Evolutionary conservation across 2,113 vertebrate genomes (phyloP).

Genomic region (Cyprinus carpio): DNA sequence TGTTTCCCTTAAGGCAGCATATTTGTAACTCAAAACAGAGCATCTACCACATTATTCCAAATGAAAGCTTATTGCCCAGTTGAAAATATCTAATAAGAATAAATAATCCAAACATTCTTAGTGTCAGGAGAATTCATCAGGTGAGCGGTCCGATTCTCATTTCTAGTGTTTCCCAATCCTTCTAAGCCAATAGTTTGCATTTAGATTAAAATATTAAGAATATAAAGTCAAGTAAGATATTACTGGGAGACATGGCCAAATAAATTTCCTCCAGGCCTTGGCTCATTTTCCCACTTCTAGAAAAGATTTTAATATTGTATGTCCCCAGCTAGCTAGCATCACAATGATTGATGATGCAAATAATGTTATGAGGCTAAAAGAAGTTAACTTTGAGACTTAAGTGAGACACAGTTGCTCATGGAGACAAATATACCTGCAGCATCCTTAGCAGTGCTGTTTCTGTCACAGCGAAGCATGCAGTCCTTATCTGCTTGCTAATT

Average conservation of each 20-base stretch:
- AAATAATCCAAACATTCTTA: neutral
- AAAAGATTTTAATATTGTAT: slow-evolving; percentile 28
- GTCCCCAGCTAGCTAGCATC: neutral
- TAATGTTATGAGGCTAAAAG: slow-evolving; percentile 10
- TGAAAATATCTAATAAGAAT: neutral
- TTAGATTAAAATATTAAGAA: neutral
- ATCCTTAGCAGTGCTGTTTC: slow-evolving; percentile 27
- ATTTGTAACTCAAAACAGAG: slow-evolving; percentile 50
- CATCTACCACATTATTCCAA: neutral
- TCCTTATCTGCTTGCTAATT: slow-evolving; percentile 55
- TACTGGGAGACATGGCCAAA: neutral
- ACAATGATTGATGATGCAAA: slow-evolving; percentile 23
- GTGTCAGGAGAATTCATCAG: neutral
- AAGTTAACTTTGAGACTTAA: slow-evolving; percentile 14
- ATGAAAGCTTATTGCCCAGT: neutral
- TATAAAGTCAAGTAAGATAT: neutral
- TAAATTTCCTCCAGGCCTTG: neutral
- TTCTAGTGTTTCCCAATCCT: neutral
- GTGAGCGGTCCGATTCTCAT: neutral
- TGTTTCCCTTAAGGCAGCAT: slow-evolving; percentile 51
- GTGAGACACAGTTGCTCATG: neutral
- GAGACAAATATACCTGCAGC: neutral
- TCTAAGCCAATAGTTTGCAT: neutral
- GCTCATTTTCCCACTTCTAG: neutral
- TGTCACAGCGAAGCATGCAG: slow-evolving; percentile 45